Base-by-base conservation (phyloP, 2,888 invertebrate species). In the Lycaena phlaeas region DNA sequence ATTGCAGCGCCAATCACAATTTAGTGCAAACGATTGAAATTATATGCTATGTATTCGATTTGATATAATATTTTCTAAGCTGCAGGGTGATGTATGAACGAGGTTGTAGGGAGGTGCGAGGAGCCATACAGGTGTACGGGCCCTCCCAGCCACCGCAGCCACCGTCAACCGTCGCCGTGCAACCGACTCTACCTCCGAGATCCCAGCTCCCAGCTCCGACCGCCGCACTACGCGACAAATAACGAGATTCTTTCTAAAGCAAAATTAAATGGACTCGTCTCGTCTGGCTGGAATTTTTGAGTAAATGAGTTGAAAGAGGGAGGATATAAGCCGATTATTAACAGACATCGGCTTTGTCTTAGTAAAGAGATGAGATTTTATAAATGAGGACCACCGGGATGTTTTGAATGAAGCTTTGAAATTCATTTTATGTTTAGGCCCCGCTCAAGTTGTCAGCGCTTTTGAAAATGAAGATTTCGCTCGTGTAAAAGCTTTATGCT, bases 251-350 rank as follows among this genome's bases (percentile, higher is more conserved):
- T 41, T 42, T 52, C 43, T 50, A 47, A 53, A 51, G 49, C 46
- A 46, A 55, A 57, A 59, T 58, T 55, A 55, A 64, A 61, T 51
- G 49, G 46, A 58, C 50, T 45, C 36, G 42, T 38, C 45, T 44
- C 52, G 48, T 49, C 51, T 50, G 51, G 49, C 49, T 45, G 45
- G 45, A 51, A 48, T 52, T 50, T 53, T 52, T 57, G 53, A 56
- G 54, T 58, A 58, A 57, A 57, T 55, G 51, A 54, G 52, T 56
- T 49, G 47, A 53, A 50, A 48, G 49, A 46, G 53, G 59, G 50
- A 52, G 54, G 54, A 58, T 59, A 54, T 68, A 74, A 74, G 67
- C 68, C 63, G 70, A 72, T 74, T 75, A 72, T 60, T 55, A 64
- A 55, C 64, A 65, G 64, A 61, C 60, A 59, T 55, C 50, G 54